Percentiles rank a stretch among this genome's conserved stretches.
Evolutionary conservation across 2,797 vertebrate species (phyloP).

Genomic region (Manis javanica): DNA sequence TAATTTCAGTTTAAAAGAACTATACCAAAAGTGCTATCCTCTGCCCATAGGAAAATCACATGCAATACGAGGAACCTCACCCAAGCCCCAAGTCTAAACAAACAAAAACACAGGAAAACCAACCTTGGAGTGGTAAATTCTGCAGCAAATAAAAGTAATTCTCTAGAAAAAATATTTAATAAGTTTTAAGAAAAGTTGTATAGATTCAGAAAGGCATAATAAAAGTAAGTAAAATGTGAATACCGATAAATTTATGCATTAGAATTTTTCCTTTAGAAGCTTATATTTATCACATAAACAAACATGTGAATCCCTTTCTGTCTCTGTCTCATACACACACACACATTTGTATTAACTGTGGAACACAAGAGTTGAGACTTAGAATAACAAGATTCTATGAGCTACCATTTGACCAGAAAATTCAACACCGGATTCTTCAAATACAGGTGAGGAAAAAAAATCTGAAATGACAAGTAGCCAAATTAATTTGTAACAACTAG

Average conservation of each 20-base stretch:
- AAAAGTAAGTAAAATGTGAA: conserved; percentile 3
- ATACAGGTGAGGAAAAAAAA: not conserved
- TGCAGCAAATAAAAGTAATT: conserved; percentile 19
- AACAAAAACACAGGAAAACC: conserved; percentile 69
- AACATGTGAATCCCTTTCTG: not conserved
- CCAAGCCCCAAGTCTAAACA: conserved; percentile 60
- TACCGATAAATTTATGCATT: not conserved
- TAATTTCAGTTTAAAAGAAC: conserved; percentile 12
- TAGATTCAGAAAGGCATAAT: not conserved
- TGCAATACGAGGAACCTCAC: conserved; percentile 71
- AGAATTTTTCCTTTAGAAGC: not conserved
- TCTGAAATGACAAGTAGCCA: conserved; percentile 33
- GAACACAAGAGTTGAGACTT: not conserved
- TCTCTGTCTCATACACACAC: not conserved
- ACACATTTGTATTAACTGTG: not conserved
- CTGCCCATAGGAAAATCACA: conserved; percentile 46
- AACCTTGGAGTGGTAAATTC: not conserved
- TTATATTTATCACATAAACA: conserved; percentile 35
- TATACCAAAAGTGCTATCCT: not conserved
- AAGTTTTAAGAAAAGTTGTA: not conserved
- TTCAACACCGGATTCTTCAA: not conserved
- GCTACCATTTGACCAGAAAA: not conserved
- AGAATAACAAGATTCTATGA: not conserved
- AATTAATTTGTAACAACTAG: conserved; percentile 52
- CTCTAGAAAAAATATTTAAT: not conserved